Evolutionary conservation across 2,113 vertebrate genomes (phyloP), one percentile per base, ranked within the genome.

Genomic region (Jacana jacana): DNA sequence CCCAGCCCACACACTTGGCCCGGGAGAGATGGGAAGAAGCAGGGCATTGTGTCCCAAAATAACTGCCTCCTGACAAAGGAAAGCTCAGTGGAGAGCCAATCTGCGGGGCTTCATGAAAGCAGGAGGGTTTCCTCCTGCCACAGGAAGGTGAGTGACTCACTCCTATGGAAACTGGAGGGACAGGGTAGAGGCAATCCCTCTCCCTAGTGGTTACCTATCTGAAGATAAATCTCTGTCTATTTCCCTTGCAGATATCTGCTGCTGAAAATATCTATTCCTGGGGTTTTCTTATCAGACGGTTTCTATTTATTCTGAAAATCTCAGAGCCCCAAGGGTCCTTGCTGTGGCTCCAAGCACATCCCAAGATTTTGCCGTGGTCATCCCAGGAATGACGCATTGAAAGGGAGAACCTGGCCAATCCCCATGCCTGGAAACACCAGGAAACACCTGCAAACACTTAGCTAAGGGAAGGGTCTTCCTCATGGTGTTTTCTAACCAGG

Each of bases 61-160:
- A 96, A 35, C 9, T 3, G 42, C 42, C 24, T 72, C 11, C 0
- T 66, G 6, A 11, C 46, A 61, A 73, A 63, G 91, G 55, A 33
- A 83, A 81, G 55, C 27, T 51, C 2, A 1, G 20, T 1, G 37
- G 8, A 55, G 61, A 81, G 81, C 75, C 70, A 70, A 28, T 17
- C 8, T 4, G 24, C 28, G 15, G 60, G 44, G 5, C 58, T 90
- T 54, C 54, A 37, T 8, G 30, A 12, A n/a, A 84, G 52, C 5
- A 2, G 40, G 81, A 91, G 88, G 79, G 46, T 54, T 91, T 93
- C 91, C 83, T 97, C 33, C 93, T 88, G 44, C 76, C 33, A 4
- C 92, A 95, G 96, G 96, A 97, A 96, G 76, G 83, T 16, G 76
- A 75, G 80, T 97, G 95, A 97, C 69, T 96, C 96, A 94, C 33